These are phyloP conservation scores for Pachypanchax playfairii DNA, from an alignment of 2,113 vertebrate genomes.

Conservation along the genomic window DNA sequence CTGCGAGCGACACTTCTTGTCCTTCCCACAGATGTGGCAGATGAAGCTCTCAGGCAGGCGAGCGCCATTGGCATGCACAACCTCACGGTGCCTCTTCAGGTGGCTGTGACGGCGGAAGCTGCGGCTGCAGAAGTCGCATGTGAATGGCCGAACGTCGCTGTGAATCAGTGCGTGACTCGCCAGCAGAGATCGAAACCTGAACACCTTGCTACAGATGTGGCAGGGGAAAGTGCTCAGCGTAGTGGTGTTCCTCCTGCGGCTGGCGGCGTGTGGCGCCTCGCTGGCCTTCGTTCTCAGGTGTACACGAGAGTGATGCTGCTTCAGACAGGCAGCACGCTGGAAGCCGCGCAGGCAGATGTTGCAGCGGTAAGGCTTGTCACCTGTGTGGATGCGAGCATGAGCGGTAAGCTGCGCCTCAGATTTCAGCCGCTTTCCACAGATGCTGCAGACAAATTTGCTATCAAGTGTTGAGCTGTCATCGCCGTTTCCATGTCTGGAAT, in stretches of 20 bases:
- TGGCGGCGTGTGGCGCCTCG: accelerated
- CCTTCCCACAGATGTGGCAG: slow-evolving; percentile 67
- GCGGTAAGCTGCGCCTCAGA: slow-evolving; percentile 29
- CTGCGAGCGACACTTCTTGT: slow-evolving; percentile 73
- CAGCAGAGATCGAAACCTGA: slow-evolving; percentile 58
- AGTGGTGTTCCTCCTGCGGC: not conserved
- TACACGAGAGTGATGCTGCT: slow-evolving; percentile 56
- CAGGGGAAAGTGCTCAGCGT: slow-evolving; percentile 32
- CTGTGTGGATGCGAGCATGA: slow-evolving; percentile 37
- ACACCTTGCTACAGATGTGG: slow-evolving; percentile 45
- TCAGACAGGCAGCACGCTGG: slow-evolving; percentile 48
- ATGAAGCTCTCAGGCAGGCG: slow-evolving; percentile 48
- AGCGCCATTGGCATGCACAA: slow-evolving; percentile 59
- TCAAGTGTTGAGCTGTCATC: not conserved
- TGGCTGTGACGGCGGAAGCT: slow-evolving; percentile 66
- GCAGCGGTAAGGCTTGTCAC: slow-evolving; percentile 50
- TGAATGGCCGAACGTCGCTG: slow-evolving; percentile 54
- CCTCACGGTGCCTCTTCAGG: slow-evolving; percentile 62
- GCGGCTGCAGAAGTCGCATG: slow-evolving; percentile 66
- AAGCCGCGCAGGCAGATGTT: slow-evolving; percentile 56
- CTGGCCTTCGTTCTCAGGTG: slow-evolving; percentile 31
- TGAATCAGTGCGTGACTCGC: slow-evolving; percentile 55
- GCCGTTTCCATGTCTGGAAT: not conserved
- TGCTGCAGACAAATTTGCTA: slow-evolving; percentile 6
- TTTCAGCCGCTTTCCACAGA: slow-evolving; percentile 57